Conservation (phyloP, 2,113 vertebrate species). For the Saccopteryx bilineata region DNA sequence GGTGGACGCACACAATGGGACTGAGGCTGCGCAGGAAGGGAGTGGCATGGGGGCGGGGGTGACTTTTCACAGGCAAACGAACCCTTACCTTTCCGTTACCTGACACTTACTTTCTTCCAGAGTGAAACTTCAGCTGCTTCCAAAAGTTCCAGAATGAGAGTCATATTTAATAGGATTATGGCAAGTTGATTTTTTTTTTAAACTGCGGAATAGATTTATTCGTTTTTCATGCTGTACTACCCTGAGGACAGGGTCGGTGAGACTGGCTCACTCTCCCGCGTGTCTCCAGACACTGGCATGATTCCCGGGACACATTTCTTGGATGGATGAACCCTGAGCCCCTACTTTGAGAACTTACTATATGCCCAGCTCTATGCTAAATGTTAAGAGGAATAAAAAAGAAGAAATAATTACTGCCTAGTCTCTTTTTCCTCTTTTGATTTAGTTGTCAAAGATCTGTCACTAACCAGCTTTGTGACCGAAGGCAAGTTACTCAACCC, state of each 20-base stretch:
- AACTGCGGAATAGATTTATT: background rate
- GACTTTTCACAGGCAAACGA: background rate
- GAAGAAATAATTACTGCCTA: background rate
- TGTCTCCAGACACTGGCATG: background rate
- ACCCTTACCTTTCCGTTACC: background rate
- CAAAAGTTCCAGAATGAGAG: constrained; percentile 1
- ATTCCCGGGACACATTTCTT: background rate
- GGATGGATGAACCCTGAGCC: background rate
- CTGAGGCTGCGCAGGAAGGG: background rate
- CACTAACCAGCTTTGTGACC: background rate
- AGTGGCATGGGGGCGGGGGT: background rate
- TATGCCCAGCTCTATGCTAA: background rate
- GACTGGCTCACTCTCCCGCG: background rate
- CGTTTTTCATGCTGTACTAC: background rate
- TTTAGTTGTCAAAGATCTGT: background rate
- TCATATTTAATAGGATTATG: background rate
- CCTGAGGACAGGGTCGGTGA: background rate
- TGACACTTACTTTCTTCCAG: background rate
- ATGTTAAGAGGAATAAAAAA: background rate
- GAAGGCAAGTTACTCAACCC: background rate
- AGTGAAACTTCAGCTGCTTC: constrained; percentile 28
- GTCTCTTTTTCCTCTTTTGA: background rate
- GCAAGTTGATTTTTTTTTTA: background rate
- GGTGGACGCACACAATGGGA: background rate
- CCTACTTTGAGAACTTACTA: constrained; percentile 18